Evolutionary conservation across 1,140 invertebrate genomes (phyloP), one percentile per base, ranked within the genome.

Genomic region (Ectropis grisescens): DNA sequence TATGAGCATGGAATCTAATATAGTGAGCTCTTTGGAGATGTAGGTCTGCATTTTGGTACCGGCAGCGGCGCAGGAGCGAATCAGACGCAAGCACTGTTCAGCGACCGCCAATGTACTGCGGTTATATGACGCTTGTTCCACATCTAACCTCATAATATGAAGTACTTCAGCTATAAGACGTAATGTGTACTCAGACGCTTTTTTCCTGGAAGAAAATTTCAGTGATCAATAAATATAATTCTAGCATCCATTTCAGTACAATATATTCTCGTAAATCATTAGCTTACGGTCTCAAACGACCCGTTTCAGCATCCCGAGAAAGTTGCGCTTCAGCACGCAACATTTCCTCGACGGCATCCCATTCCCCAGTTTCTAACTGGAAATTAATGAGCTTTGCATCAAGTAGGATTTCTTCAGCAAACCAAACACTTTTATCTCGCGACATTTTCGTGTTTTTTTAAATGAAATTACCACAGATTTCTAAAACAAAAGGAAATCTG

Each of bases 41-140:
- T 83, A 83, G 3, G 82, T 83, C 47, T 83, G 82, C 64, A 82
- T 83, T 52, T 83, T 83, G 8, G 81, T 83, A 30, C 82, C 82
- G 0, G 79, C 79, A 1, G 82, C 82, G 0, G 76, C 82, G 41
- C 82, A 83, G 10, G 78, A 82, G 1, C 82, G 62, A 0, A 83
- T 75, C 2, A 83, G 53, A 0, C 82, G 59, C 0, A 83, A 39
- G 31, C 82, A 83, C 44, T 82, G 80, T 33, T 82, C 78, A 1
- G 82, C 80, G 2, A 82, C 82, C 8, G 80, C 82, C 9, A 83
- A 47, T 2, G 78, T 80, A 32, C 76, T 80, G 22, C 74, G 47
- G 33, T 82, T 82, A 39, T 79, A 80, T 2, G 76, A 79, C 10
- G 64, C 69, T 40, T 82, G 76, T 41, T 80, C 78, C 1, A 83